Conservation (phyloP, 2,888 invertebrate genomes). For the Megastigmus dorsalis region DNA sequence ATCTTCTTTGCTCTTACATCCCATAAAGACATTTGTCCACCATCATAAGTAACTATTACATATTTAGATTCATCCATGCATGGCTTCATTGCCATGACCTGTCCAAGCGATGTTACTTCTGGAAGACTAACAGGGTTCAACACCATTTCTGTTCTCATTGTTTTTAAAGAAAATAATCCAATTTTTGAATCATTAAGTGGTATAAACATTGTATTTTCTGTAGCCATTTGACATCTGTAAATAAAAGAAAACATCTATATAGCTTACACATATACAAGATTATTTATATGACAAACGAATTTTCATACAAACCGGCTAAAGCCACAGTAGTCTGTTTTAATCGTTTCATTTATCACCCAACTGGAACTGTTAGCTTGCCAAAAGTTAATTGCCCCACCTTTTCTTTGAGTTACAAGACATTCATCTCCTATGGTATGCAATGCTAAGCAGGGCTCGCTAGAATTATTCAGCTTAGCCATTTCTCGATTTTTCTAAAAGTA, state of each 20-base stretch:
- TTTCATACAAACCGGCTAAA: slow-evolving; percentile 79
- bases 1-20: slow-evolving; percentile 79
- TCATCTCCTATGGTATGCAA: slow-evolving; percentile 78
- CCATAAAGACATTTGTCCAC: slow-evolving; percentile 84
- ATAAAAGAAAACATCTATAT: neutral
- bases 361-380: slow-evolving; percentile 80
- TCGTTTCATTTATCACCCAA: slow-evolving; percentile 75
- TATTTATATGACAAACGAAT: neutral
- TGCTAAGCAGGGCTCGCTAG: slow-evolving; percentile 79
- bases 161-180: slow-evolving; percentile 76
- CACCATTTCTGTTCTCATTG: slow-evolving; percentile 64
- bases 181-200: slow-evolving; percentile 80
- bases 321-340: slow-evolving; percentile 80
- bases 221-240: slow-evolving; percentile 72
- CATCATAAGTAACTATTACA: slow-evolving; percentile 82
- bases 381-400: slow-evolving; percentile 82
- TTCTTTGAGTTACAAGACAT: slow-evolving; percentile 84
- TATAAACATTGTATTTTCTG: slow-evolving; percentile 79
- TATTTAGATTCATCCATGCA: slow-evolving; percentile 70
- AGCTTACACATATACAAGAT: too few species aligned
- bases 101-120: slow-evolving; percentile 74
- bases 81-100: slow-evolving; percentile 81
- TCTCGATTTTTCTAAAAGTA: slow-evolving; percentile 82
- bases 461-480: slow-evolving; percentile 77
- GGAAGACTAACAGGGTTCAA: slow-evolving; percentile 60